Base-by-base conservation (phyloP, 2,797 vertebrate species). In the Lepus townsendii region DNA sequence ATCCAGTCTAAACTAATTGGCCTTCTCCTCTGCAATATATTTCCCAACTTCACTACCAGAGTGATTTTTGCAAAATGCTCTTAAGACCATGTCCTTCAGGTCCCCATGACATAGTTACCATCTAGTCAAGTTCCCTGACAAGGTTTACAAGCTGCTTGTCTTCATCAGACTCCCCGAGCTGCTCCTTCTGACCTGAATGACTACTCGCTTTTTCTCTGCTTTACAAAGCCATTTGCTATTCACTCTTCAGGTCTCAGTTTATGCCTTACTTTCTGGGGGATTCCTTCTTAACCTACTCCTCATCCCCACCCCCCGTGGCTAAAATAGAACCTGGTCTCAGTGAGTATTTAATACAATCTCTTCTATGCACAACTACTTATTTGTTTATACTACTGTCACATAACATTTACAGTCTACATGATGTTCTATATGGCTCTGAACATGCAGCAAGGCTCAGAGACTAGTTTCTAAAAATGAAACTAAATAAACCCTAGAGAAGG, bases 401-500 rank as follows among this genome's bases (percentile, higher is more conserved):
- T 38, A 63, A 71, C 16, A 16, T 3, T 77, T 30, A 83, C 10
- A 79, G 10, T 82, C 68, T 32, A 72, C 47, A 93, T 80, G 86
- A 82, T 82, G 57, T 17, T 83, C 52, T 24, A 24, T 17, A 26
- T 76, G 38, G 50, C 52, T 89, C 10, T 62, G 91, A 77, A 63
- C 30, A 72, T 62, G 32, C 17, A 72, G 78, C 82, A 54, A 0
- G 27, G 35, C 35, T 84, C 60, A 78, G 57, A 19, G 62, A 50
- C 62, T 50, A 14, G 73, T 68, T 32, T 93, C 42, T 91, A 93
- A 75, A 77, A 90, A 57, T n/a, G n/a, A 83, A 96, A 82, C 30
- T 50, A 71, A 75, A 42, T 52, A 42, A 89, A 12, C 38, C 63
- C 50, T 71, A 75, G 38, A 52, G 30, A 91, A 75, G 57, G 69